Evolutionary conservation across 92 coral and sea anemone genomes (phyloP).

Genomic region (Zoanthus solanderi): DNA sequence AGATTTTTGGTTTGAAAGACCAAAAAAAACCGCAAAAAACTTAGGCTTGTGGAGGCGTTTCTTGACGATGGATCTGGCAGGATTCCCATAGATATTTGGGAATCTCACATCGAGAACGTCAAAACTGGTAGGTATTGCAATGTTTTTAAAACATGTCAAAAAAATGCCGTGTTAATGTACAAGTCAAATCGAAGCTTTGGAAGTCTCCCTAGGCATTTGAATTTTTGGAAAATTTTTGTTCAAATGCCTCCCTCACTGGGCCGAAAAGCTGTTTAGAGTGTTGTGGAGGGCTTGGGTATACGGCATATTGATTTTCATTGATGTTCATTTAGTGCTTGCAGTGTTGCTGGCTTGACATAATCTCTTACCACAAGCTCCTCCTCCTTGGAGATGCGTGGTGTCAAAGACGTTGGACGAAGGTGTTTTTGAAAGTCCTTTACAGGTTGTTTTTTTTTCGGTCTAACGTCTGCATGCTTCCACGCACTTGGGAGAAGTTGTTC

Average conservation of each 20-base stretch:
- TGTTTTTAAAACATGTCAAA: neutral
- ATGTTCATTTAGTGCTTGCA: too few species aligned
- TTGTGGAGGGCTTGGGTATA: too few species aligned
- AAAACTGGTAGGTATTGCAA: constrained; percentile 59
- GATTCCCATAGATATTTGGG: constrained; percentile 66
- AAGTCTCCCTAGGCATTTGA: neutral
- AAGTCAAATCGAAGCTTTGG: neutral
- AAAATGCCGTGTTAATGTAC: neutral
- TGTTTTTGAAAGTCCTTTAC: too few species aligned
- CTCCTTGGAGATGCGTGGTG: too few species aligned
- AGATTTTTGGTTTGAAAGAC: constrained; percentile 61
- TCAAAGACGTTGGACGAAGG: too few species aligned
- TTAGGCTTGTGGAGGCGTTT: constrained; percentile 46
- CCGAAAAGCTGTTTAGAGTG: neutral
- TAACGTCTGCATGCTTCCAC: too few species aligned
- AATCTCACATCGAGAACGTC: constrained; percentile 59
- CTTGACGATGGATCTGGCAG: constrained; percentile 56
- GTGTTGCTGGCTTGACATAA: too few species aligned
- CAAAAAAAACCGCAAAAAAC: constrained; percentile 60
- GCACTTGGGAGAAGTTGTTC: too few species aligned
- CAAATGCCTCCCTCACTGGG: neutral
- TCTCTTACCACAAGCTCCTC: too few species aligned
- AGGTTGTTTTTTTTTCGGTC: too few species aligned
- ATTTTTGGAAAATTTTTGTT: neutral
- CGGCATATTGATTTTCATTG: too few species aligned